phyloP scores from a whole-genome alignment of 2,888 invertebrate species.

The Lottia scabra region DNA sequence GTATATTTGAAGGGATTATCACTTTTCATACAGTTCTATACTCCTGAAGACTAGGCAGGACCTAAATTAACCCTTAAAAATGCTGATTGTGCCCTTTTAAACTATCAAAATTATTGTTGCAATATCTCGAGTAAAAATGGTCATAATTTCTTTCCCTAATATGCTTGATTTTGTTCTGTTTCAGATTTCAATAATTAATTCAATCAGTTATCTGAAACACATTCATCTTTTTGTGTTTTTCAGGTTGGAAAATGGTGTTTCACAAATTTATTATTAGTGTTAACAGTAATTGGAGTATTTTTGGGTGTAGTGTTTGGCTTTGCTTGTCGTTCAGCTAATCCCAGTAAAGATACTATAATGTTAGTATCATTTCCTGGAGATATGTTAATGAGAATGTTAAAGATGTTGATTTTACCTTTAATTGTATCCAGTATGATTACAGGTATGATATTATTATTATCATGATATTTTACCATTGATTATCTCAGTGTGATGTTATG shows the following conservation, averaged over 20 bases:
- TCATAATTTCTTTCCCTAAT: too few relatives aligned
- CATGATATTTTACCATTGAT: constrained; percentile 79
- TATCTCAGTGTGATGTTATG: constrained; percentile 68
- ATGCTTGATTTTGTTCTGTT: too few relatives aligned
- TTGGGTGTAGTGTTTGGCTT: constrained; percentile 76
- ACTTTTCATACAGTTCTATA: too few relatives aligned
- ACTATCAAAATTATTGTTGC: too few relatives aligned
- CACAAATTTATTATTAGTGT: constrained; percentile 73
- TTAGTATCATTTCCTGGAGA: constrained; percentile 78
- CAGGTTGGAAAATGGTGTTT: constrained; percentile 50
- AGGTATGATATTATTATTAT: constrained; percentile 66
- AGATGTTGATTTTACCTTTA: constrained; percentile 79
- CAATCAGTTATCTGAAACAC: too few relatives aligned
- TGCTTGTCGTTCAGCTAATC: constrained; percentile 71
- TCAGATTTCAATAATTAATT: too few relatives aligned
- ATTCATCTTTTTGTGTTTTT: constrained; percentile 12
- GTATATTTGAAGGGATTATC: too few relatives aligned
- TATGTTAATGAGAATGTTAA: constrained; percentile 77
- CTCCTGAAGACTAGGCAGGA: too few relatives aligned
- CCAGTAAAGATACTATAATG: constrained; percentile 72
- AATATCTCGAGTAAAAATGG: too few relatives aligned
- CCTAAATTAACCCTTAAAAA: too few relatives aligned
- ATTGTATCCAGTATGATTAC: constrained; percentile 77
- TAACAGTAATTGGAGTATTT: constrained; percentile 75
- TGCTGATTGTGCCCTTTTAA: too few relatives aligned